Base-by-base conservation (phyloP, 2,797 vertebrate species). In the Gymnothorax reevesii region DNA sequence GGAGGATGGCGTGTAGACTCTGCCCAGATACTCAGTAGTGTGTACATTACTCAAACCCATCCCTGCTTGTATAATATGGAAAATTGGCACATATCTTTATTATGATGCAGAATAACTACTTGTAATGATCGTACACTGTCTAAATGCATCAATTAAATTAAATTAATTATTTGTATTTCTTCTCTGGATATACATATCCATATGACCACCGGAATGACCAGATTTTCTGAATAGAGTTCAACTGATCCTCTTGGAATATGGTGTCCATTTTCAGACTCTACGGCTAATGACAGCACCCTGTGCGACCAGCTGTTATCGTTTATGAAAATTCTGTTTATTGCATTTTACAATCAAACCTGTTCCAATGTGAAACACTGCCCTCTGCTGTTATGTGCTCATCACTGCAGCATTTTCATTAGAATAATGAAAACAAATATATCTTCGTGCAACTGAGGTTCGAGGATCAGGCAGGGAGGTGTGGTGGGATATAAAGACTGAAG, bases 401-500 rank as follows among this genome's bases (percentile, higher is more conserved):
- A 8, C 66, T 8, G 15, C 66, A 33, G 7, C 27, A 71, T 71
- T 71, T 7, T n/a, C 7, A 71, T 71, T 27, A 71, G 4, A 71
- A 71, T 71, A 3, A 22, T 64, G 12, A 42, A 49, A 33, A 49
- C 71, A 73, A 42, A 42, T 4, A 25, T 42, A 17, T 66, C 20
- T 64, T 9, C 27, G 33, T 15, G 25, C 13, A 17, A 10, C 33
- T 73, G 25, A 79, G 60, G 91, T 93, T 93, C 94, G 91, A 92
- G 57, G 42, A 88, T 55, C 69, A 83, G 52, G 33, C 33, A 87
- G 73, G 6, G 82, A 88, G 88, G 89, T 75, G 91, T 89, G 86
- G 6, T 64, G 86, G 88, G 87, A 42, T 93, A 86, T 90, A 91
- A 91, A 94, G 92, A 84, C 89, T 93, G 88, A 90, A 93, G 90